Evolutionary conservation across 2,888 invertebrate species (phyloP).

Genomic region (Drosophila anomalata): DNA sequence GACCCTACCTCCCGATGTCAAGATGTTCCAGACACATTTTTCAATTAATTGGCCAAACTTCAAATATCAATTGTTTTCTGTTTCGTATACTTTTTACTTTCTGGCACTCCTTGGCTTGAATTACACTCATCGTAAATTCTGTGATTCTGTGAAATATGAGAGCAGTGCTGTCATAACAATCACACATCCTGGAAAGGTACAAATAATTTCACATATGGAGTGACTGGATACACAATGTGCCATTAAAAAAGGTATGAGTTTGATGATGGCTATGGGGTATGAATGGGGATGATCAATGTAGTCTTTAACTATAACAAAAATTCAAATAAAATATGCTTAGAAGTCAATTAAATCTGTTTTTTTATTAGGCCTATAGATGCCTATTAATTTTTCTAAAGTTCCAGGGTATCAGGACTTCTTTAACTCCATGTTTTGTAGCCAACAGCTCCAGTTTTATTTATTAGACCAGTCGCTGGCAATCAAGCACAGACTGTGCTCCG

Average conservation of each 20-base stretch:
- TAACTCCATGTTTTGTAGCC: too few species aligned
- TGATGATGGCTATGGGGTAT: neutral
- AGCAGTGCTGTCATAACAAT: conserved; percentile 48
- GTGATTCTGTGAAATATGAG: conserved; percentile 34
- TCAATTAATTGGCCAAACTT: conserved; percentile 62
- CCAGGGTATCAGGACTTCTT: conserved; percentile 4
- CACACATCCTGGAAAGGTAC: conserved; percentile 16
- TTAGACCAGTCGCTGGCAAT: conserved; percentile 58
- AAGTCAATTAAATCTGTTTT: neutral
- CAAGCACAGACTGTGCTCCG: conserved; percentile 61
- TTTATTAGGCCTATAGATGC: too few species aligned
- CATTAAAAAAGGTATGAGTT: neutral
- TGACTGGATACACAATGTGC: conserved; percentile 1
- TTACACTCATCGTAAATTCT: conserved; percentile 20
- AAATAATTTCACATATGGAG: conserved; percentile 11
- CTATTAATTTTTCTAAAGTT: neutral
- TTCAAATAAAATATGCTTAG: neutral
- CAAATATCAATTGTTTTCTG: conserved; percentile 24
- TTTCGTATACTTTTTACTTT: conserved; percentile 3
- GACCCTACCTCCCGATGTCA: conserved; percentile 48
- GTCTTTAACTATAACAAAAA: neutral
- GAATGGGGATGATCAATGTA: neutral
- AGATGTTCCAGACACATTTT: conserved; percentile 55
- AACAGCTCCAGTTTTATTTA: conserved; percentile 48
- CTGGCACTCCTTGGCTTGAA: conserved; percentile 25